Evolutionary conservation across 1,140 invertebrate species (phyloP).

Genomic region (Ostrea denselamellosa): DNA sequence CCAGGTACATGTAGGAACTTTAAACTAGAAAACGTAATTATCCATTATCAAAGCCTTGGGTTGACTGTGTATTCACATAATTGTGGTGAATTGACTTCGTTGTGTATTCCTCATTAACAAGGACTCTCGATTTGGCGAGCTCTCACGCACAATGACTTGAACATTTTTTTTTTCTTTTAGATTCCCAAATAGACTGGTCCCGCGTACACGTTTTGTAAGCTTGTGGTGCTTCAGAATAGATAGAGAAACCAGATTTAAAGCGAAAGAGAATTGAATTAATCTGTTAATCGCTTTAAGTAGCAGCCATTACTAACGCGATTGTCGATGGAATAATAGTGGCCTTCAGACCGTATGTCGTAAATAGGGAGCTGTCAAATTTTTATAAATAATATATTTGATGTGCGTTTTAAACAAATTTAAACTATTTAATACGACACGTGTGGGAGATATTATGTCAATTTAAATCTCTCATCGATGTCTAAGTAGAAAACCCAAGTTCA

Average conservation of each 20-base stretch:
- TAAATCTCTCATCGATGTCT: constrained; percentile 17
- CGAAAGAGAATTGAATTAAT: background rate
- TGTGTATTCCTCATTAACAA: background rate
- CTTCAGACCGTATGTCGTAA: background rate
- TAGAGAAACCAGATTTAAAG: background rate
- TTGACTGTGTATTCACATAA: background rate
- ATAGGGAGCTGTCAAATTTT: constrained; percentile 14
- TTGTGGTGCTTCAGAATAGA: background rate
- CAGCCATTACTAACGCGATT: background rate
- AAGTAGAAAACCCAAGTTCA: background rate
- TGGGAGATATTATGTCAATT: constrained; percentile 25
- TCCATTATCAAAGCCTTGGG: constrained; percentile 8
- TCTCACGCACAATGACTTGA: background rate
- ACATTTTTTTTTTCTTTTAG: background rate
- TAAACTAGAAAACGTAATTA: constrained; percentile 7
- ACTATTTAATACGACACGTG: constrained; percentile 4
- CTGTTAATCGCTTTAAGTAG: constrained; percentile 22
- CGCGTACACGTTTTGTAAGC: background rate
- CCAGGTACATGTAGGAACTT: background rate
- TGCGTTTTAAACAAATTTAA: constrained; percentile 38
- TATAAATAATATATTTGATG: constrained; percentile 32
- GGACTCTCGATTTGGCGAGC: background rate
- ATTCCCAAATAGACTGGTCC: background rate
- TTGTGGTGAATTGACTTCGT: background rate
- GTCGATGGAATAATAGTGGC: background rate